phyloP scores from a whole-genome alignment of 2,888 invertebrate genomes.

The Xestobium rufovillosum region DNA sequence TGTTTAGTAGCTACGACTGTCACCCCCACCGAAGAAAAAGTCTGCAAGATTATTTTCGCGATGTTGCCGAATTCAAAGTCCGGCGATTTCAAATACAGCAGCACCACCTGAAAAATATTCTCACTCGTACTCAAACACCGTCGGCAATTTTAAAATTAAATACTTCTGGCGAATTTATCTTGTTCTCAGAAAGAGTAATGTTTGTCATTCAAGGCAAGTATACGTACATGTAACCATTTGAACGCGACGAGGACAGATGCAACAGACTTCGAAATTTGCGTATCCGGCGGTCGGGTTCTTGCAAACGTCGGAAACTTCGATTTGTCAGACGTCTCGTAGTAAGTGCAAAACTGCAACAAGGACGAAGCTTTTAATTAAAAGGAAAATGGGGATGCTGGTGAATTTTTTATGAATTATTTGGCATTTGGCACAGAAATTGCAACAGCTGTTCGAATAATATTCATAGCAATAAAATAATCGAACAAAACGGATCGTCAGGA shows the following conservation, averaged over 20 bases:
- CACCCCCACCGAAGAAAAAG: constrained; percentile 64
- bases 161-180: not conserved
- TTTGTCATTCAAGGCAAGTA: too few relatives aligned
- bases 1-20: constrained; percentile 56
- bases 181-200: not conserved
- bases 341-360: constrained; percentile 75
- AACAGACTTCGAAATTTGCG: constrained; percentile 88
- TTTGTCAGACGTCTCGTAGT: constrained; percentile 84
- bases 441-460: too few relatives aligned
- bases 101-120: constrained; percentile 65
- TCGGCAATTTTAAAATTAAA: constrained; percentile 13
- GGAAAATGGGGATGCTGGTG: too few relatives aligned
- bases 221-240: constrained; percentile 80
- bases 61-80: constrained; percentile 65
- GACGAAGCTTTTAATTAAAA: too few relatives aligned
- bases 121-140: constrained; percentile 17
- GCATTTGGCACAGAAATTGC: too few relatives aligned
- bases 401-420: too few relatives aligned
- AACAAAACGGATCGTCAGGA: too few relatives aligned
- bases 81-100: constrained; percentile 73
- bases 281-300: constrained; percentile 85
- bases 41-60: constrained; percentile 68
- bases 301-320: constrained; percentile 84
- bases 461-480: too few relatives aligned
- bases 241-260: constrained; percentile 76